These are phyloP conservation scores for Lepus oiostolus DNA, from an alignment of 2,797 vertebrate genomes.

Conservation along the genomic window DNA sequence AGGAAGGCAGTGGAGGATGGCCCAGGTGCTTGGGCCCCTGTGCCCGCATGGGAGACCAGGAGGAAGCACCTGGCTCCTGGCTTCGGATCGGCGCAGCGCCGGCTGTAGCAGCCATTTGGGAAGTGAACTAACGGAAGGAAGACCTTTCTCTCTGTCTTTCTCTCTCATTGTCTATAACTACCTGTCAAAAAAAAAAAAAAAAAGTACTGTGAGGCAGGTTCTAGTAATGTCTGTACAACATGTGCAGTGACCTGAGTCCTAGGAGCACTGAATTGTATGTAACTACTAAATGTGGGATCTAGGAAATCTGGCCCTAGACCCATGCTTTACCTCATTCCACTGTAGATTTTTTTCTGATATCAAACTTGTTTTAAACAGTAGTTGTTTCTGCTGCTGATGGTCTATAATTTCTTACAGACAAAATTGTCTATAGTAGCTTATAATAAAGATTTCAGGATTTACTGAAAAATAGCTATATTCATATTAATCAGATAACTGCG, in stretches of 20 bases:
- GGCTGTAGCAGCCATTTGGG: too few species aligned
- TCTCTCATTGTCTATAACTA: too few species aligned
- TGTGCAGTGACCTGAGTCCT: neutral
- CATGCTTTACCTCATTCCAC: neutral
- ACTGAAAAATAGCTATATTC: neutral
- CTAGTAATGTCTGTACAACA: neutral
- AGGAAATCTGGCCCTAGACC: neutral
- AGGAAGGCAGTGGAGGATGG: too few species aligned
- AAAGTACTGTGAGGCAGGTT: neutral
- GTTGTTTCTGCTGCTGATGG: neutral
- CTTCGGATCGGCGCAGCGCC: too few species aligned
- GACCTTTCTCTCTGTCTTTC: too few species aligned
- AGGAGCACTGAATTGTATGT: neutral
- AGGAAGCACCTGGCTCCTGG: too few species aligned
- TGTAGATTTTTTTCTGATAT: neutral
- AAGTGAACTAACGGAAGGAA: too few species aligned
- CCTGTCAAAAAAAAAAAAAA: too few species aligned
- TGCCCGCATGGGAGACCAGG: too few species aligned
- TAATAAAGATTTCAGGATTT: neutral
- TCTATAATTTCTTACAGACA: neutral
- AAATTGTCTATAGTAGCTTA: neutral
- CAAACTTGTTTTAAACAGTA: neutral
- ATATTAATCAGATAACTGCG: neutral
- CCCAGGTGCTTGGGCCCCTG: too few species aligned
- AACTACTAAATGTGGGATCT: neutral